Evolutionary conservation across 2,888 invertebrate genomes (phyloP).

Genomic region (Notocelia uddmanniana): DNA sequence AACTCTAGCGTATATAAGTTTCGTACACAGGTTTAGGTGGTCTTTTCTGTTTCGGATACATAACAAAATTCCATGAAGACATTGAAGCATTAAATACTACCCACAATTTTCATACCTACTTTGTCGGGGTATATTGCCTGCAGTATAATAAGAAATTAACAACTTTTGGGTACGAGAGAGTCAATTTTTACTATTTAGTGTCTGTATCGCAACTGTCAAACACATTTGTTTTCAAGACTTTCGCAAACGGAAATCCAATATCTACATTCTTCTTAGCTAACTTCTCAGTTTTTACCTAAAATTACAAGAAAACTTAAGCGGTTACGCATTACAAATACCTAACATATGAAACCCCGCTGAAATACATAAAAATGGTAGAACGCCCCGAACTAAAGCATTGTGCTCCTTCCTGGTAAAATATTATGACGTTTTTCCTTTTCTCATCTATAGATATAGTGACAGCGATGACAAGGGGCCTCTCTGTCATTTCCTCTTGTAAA

Average conservation of each 20-base stretch:
- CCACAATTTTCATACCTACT: no score
- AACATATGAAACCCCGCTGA: slow-evolving; percentile 34
- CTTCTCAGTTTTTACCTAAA: background rate
- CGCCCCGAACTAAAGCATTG: slow-evolving; percentile 30
- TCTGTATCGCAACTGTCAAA: background rate
- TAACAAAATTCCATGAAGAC: background rate
- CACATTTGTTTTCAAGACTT: background rate
- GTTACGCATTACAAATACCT: slow-evolving; percentile 28
- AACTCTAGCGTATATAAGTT: background rate
- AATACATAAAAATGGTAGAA: slow-evolving; percentile 41
- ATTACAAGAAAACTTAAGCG: background rate
- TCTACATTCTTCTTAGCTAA: background rate
- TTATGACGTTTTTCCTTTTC: slow-evolving; percentile 76
- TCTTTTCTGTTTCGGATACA: background rate
- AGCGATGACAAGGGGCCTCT: slow-evolving; percentile 80
- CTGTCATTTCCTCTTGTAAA: slow-evolving; percentile 79
- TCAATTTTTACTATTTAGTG: background rate
- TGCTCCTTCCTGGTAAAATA: slow-evolving; percentile 67
- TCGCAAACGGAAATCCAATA: background rate
- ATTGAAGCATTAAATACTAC: no score
- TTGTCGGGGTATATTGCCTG: no score
- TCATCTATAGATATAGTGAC: slow-evolving; percentile 77
- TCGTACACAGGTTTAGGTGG: background rate
- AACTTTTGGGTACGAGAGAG: background rate
- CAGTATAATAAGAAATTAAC: background rate